A percentile compares a stretch with the other conserved stretches of the same genome.
phyloP scores from a whole-genome alignment of 2,113 vertebrate species.

The Sphyrna mokarran region DNA sequence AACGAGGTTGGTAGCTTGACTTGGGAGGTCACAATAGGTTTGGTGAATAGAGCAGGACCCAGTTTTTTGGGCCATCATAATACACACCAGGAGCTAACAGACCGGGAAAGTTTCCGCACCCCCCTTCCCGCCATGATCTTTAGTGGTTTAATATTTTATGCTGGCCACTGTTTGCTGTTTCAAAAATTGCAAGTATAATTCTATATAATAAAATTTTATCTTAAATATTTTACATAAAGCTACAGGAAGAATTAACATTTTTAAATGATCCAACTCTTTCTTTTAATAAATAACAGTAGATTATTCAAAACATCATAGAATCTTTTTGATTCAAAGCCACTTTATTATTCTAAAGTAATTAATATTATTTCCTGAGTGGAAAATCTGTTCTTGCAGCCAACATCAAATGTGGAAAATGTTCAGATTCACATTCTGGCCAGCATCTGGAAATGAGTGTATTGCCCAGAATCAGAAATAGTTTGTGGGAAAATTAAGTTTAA shows the following conservation, averaged over 20 bases:
- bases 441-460: constrained; percentile 70
- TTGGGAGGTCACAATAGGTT: too few species aligned
- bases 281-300: neutral
- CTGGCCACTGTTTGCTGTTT: neutral
- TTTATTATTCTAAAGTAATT: constrained; percentile 11
- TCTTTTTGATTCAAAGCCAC: neutral
- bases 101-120: too few species aligned
- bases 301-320: neutral
- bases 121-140: too few species aligned
- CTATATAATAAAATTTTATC: neutral
- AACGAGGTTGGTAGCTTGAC: too few species aligned
- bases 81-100: too few species aligned
- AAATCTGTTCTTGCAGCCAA: constrained; percentile 89
- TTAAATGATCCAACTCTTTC: too few species aligned
- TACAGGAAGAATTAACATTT: neutral
- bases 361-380: constrained; percentile 72
- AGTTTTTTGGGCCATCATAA: too few species aligned
- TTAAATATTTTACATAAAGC: neutral
- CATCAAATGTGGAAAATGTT: constrained; percentile 78
- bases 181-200: neutral
- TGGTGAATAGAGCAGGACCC: too few species aligned
- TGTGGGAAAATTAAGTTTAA: constrained; percentile 55
- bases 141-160: neutral
- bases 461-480: constrained; percentile 56
- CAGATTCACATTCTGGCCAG: constrained; percentile 77